Conservation (phyloP, 1,140 invertebrate genomes). For the Sweltsa coloradensis region DNA sequence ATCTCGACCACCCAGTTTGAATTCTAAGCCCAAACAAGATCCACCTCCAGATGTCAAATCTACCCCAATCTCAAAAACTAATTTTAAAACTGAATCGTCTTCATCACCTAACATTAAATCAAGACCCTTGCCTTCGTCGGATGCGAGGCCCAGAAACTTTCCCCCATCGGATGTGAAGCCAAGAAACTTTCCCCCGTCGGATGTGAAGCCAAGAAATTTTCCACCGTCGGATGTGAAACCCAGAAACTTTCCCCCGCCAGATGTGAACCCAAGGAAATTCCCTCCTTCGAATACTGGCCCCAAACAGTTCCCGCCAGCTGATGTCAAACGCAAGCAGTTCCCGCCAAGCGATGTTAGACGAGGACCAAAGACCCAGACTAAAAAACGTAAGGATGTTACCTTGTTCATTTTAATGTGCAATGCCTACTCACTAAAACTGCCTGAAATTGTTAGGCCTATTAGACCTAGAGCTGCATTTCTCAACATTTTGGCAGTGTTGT, state of each 20-base stretch:
- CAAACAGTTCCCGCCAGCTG: conserved; percentile 32
- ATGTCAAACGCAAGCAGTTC: conserved; percentile 34
- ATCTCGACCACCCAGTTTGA: too few relatives aligned
- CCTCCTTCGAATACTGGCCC: conserved; percentile 8
- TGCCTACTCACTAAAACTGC: too few relatives aligned
- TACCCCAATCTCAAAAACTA: conserved; percentile 8
- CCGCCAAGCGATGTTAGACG: conserved; percentile 33
- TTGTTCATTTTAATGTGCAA: too few relatives aligned
- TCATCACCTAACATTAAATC: conserved; percentile 14
- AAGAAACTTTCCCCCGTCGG: conserved; percentile 37
- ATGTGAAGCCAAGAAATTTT: conserved; percentile 23
- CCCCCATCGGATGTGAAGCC: conserved; percentile 33
- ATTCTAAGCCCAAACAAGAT: conserved; percentile 27
- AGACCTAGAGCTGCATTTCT: too few relatives aligned
- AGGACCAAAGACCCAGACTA: too few relatives aligned
- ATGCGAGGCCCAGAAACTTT: conserved; percentile 26
- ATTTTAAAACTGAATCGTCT: conserved; percentile 12
- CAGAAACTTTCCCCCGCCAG: conserved; percentile 30
- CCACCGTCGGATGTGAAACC: conserved; percentile 18
- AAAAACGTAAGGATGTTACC: too few relatives aligned
- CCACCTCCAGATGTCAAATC: conserved; percentile 29
- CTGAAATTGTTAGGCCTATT: too few relatives aligned
- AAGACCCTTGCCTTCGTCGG: too few relatives aligned
- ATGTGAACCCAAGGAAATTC: conserved; percentile 24
- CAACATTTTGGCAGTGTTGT: too few relatives aligned